These are phyloP conservation scores for Plodia interpunctella DNA, from an alignment of 1,140 invertebrate genomes.

Conservation along the genomic window DNA sequence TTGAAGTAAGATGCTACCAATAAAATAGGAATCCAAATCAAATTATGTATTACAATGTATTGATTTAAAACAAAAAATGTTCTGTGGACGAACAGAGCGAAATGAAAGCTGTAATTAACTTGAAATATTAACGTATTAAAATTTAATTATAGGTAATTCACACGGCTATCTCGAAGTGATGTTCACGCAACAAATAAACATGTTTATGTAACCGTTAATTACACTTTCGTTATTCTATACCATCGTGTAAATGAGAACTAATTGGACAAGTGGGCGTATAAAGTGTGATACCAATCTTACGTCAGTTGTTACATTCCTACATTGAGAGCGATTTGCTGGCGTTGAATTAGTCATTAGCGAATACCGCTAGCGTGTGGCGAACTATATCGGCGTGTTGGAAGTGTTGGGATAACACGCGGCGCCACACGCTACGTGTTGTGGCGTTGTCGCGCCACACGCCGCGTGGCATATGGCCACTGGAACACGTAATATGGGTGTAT, in stretches of 20 bases:
- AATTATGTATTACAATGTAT: too few relatives aligned
- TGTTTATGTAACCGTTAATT: slow-evolving; percentile 1
- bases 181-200: background rate
- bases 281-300: slow-evolving; percentile 7
- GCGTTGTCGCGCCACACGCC: background rate
- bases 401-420: background rate
- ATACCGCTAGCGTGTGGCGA: slow-evolving; percentile 7
- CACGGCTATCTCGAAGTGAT: background rate
- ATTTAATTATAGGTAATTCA: background rate
- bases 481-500: background rate
- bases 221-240: background rate
- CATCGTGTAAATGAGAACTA: background rate
- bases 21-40: too few relatives aligned
- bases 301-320: slow-evolving; percentile 9
- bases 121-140: background rate
- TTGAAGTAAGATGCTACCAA: too few relatives aligned
- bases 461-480: background rate
- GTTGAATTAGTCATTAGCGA: slow-evolving; percentile 24
- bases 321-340: slow-evolving; percentile 17
- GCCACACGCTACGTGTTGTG: background rate
- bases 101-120: too few relatives aligned
- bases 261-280: slow-evolving; percentile 8
- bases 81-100: too few relatives aligned
- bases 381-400: background rate
- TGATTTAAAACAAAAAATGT: too few relatives aligned